Evolutionary conservation across 2,797 vertebrate species (phyloP), one percentile per base, ranked within the genome.

Genomic region (Poeciliopsis paucimaculata): DNA sequence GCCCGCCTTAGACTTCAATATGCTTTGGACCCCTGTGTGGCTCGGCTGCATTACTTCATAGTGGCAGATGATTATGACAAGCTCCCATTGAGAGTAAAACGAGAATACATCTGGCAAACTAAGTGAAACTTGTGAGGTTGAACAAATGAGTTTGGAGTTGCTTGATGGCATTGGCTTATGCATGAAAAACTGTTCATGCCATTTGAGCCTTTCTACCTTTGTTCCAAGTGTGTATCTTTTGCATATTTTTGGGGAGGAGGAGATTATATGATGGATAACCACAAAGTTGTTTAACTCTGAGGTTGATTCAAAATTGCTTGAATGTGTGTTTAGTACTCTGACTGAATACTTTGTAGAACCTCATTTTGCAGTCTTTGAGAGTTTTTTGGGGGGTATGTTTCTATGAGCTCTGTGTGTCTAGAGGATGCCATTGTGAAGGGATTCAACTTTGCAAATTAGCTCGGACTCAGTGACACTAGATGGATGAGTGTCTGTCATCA

Each of bases 61-160:
- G 81, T 39, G 43, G 84, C 87, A 88, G 71, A 77, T 86, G 73
- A 83, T 86, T 49, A 45, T 86, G 84, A 80, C 73, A 49, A 62
- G 66, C 49, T 84, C 60, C 51, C 41, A 90, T 77, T 80, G 73
- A 83, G 77, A 81, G 31, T 82, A 82, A 80, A 53, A 72, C 57
- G 62, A 89, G 82, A 60, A 79, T 78, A 88, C 89, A 91, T 91
- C 86, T 91, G 84, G 76, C 55, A 84, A 85, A 86, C 64, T 77
- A 71, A 82, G 76, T 72, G 66, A 85, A 76, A 73, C 73, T 60
- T 34, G 41, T 82, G 72, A 76, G 62, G 76, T 41, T 66, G 43
- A 76, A 71, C 51, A 77, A n/a, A 86, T 85, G 71, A 53, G 57
- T 15, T 26, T 73, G 76, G 12, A 77, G 79, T 81, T 73, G 75